These are phyloP conservation scores for Cheilosia urbana DNA, from an alignment of 2,888 invertebrate species.

Conservation along the genomic window DNA sequence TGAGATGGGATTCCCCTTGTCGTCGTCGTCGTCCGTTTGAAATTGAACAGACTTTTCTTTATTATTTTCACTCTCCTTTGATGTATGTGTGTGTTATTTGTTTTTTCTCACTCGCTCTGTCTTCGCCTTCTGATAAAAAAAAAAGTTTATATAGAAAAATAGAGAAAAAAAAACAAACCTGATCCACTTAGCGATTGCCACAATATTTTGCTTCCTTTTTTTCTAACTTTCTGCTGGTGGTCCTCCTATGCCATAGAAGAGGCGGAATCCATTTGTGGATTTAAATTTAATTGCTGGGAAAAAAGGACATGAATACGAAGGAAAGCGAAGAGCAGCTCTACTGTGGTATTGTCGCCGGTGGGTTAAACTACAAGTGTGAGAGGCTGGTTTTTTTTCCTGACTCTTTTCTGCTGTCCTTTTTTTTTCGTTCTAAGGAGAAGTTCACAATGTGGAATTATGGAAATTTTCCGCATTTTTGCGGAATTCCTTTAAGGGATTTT, in stretches of 20 bases:
- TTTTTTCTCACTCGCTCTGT: constrained; percentile 15
- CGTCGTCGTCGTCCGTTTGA: constrained; percentile 31
- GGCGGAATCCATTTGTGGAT: constrained; percentile 72
- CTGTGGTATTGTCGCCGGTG: constrained; percentile 53
- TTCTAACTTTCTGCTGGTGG: constrained; percentile 16
- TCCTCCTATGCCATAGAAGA: constrained; percentile 26
- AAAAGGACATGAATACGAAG: constrained; percentile 57
- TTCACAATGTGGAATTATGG: constrained; percentile 72
- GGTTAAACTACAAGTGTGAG: constrained; percentile 46
- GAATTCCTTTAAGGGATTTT: constrained; percentile 61
- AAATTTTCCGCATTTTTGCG: constrained; percentile 70
- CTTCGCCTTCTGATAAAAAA: constrained; percentile 54
- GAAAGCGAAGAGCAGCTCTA: constrained; percentile 3
- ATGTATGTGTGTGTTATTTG: constrained; percentile 35
- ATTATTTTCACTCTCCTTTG: constrained; percentile 41
- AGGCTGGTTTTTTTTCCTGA: background rate
- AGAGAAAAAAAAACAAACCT: constrained; percentile 31
- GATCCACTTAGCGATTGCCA: constrained; percentile 74
- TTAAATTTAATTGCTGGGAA: constrained; percentile 74
- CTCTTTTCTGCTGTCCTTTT: background rate
- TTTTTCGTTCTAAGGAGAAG: constrained; percentile 35
- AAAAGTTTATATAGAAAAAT: constrained; percentile 12
- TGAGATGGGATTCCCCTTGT: no score
- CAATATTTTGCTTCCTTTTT: constrained; percentile 64
- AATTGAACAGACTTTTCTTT: constrained; percentile 70